A percentile compares a stretch with the other conserved stretches of the same genome.
Evolutionary conservation across 2,113 vertebrate genomes (phyloP).

Genomic region (Pseudois nayaur): DNA sequence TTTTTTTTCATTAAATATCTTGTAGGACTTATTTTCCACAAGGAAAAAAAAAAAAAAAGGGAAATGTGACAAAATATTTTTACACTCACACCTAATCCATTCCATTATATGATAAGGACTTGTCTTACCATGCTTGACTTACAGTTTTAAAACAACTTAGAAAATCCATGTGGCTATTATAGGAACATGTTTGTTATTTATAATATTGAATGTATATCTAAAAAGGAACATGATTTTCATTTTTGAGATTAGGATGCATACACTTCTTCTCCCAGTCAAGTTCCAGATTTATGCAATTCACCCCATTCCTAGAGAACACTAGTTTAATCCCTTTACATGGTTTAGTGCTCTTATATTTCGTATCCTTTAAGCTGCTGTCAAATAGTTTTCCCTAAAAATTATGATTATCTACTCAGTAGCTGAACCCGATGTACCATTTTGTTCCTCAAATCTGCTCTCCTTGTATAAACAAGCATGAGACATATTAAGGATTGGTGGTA

Average conservation of each 20-base stretch:
- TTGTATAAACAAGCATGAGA: conserved; percentile 35
- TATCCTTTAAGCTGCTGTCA: conserved; percentile 52
- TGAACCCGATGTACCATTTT: conserved; percentile 30
- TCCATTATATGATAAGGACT: conserved; percentile 57
- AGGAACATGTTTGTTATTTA: conserved; percentile 20
- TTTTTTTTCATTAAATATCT: not conserved
- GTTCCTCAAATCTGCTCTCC: conserved; percentile 21
- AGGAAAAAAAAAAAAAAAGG: not conserved
- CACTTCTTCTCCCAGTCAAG: conserved; percentile 31
- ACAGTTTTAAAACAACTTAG: conserved; percentile 23
- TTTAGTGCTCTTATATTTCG: conserved; percentile 44
- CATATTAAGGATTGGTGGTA: conserved; percentile 33
- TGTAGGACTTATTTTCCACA: not conserved
- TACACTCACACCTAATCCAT: conserved; percentile 14
- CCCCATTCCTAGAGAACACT: not conserved
- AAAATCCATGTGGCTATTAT: conserved; percentile 26
- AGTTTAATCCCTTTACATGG: conserved; percentile 43
- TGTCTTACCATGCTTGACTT: conserved; percentile 13
- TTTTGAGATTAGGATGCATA: conserved; percentile 27
- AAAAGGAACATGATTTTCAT: conserved; percentile 14
- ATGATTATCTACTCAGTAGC: conserved; percentile 34
- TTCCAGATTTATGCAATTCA: conserved; percentile 11
- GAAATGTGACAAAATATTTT: conserved; percentile 35
- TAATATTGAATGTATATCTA: conserved; percentile 32
- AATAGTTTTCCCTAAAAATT: conserved; percentile 33